Conservation (phyloP, 2,797 vertebrate species). For the Girardinus metallicus region DNA sequence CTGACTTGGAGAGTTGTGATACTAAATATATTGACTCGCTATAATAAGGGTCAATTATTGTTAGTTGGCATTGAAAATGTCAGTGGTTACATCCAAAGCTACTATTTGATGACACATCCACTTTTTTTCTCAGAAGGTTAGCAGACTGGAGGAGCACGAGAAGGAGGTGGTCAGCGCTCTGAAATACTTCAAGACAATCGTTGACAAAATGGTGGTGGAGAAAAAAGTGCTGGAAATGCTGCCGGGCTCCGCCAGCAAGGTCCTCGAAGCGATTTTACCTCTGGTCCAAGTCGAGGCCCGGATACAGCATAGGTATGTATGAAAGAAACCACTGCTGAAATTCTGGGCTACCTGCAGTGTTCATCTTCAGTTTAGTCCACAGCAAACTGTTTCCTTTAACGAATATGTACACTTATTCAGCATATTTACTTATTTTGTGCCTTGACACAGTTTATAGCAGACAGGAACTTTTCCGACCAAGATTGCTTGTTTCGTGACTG, state of each 20-base stretch:
- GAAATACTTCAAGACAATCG: conserved; percentile 98
- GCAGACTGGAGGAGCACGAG: conserved; percentile 94
- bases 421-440: conserved; percentile 21
- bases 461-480: conserved; percentile 9
- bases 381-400: background rate
- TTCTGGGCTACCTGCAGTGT: too few relatives aligned
- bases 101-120: background rate
- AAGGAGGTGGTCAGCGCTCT: conserved; percentile 97
- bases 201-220: conserved; percentile 98
- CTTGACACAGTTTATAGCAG: conserved; percentile 8
- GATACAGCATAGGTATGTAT: conserved; percentile 90
- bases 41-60: background rate
- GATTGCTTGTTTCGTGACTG: conserved; percentile 25
- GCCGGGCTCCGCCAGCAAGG: conserved; percentile 96
- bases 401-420: background rate
- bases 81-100: background rate
- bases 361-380: background rate
- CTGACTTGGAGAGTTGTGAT: background rate
- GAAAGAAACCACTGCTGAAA: background rate
- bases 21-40: background rate
- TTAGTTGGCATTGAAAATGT: background rate
- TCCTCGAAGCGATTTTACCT: conserved; percentile 95
- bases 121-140: conserved; percentile 85
- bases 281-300: conserved; percentile 91
- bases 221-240: conserved; percentile 98